These are phyloP conservation scores for Ardeotis arabs DNA, from an alignment of 2,113 vertebrate genomes.

Conservation along the genomic window DNA sequence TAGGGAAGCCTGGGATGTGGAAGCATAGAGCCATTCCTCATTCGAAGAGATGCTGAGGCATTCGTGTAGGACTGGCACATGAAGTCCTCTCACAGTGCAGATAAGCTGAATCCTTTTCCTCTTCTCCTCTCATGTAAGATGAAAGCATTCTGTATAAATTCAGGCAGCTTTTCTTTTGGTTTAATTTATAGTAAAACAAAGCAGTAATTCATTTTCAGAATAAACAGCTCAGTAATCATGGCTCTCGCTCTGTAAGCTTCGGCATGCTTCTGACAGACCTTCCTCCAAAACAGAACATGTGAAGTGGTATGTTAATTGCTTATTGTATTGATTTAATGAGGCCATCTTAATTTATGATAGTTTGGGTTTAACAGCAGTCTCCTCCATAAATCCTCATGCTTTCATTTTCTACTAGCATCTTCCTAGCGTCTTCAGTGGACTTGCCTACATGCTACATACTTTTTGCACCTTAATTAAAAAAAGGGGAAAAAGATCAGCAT, in stretches of 20 bases:
- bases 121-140: neutral
- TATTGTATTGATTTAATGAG: conserved; percentile 11
- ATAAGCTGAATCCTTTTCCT: neutral
- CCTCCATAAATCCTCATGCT: neutral
- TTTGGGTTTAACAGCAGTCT: neutral
- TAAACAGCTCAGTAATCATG: neutral
- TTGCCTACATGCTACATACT: neutral
- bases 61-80: neutral
- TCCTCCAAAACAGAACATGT: neutral
- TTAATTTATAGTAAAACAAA: neutral
- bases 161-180: neutral
- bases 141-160: neutral
- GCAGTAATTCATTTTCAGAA: conserved; percentile 25
- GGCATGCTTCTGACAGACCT: neutral
- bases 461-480: neutral
- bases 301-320: neutral
- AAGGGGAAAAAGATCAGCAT: neutral
- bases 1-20: neutral
- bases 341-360: neutral
- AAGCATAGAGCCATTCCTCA: neutral
- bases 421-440: neutral
- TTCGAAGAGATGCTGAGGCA: neutral
- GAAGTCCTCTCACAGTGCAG: neutral
- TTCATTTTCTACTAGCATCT: neutral
- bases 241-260: neutral